Evolutionary conservation across 2,797 vertebrate species (phyloP).

Genomic region (Thaleichthys pacificus): DNA sequence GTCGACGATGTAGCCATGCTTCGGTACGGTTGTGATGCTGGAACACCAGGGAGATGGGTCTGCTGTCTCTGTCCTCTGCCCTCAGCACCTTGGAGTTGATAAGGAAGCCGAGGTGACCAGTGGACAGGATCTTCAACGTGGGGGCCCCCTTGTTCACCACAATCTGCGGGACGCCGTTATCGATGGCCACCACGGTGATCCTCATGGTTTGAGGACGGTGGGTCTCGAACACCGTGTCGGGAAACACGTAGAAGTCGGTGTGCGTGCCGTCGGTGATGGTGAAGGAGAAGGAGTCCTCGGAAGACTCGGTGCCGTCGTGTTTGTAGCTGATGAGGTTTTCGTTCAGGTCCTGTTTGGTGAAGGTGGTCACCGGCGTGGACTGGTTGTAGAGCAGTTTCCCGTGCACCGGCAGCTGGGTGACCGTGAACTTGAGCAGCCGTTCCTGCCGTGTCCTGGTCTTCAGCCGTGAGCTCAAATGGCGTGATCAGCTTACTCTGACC

Average conservation of each 20-base stretch:
- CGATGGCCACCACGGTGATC: slow-evolving; percentile 80
- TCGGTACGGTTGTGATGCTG: slow-evolving; percentile 79
- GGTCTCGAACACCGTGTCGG: slow-evolving; percentile 89
- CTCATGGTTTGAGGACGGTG: slow-evolving; percentile 86
- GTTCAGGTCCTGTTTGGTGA: slow-evolving; percentile 92
- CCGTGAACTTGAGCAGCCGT: slow-evolving; percentile 78
- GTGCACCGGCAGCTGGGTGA: slow-evolving; percentile 86
- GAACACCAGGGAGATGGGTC: slow-evolving; percentile 73
- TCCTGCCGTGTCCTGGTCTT: slow-evolving; percentile 92
- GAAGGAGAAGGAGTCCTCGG: slow-evolving; percentile 91
- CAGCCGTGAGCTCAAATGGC: slow-evolving; percentile 90
- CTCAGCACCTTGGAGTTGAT: slow-evolving; percentile 84
- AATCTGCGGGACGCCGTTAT: slow-evolving; percentile 86
- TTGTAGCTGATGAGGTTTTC: slow-evolving; percentile 95
- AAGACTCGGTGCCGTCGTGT: slow-evolving; percentile 85
- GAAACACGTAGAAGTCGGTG: slow-evolving; percentile 90
- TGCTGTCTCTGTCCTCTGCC: slow-evolving; percentile 87
- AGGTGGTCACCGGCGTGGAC: slow-evolving; percentile 73
- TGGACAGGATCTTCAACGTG: slow-evolving; percentile 80
- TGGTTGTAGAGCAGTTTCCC: slow-evolving; percentile 87
- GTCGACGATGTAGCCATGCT: slow-evolving; percentile 86
- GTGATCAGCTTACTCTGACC: slow-evolving; percentile 89
- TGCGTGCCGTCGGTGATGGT: slow-evolving; percentile 91
- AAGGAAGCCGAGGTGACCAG: slow-evolving; percentile 83
- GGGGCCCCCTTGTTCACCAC: slow-evolving; percentile 85